Evolutionary conservation across 2,888 invertebrate species (phyloP).

Genomic region (Drosophila rellima): DNA sequence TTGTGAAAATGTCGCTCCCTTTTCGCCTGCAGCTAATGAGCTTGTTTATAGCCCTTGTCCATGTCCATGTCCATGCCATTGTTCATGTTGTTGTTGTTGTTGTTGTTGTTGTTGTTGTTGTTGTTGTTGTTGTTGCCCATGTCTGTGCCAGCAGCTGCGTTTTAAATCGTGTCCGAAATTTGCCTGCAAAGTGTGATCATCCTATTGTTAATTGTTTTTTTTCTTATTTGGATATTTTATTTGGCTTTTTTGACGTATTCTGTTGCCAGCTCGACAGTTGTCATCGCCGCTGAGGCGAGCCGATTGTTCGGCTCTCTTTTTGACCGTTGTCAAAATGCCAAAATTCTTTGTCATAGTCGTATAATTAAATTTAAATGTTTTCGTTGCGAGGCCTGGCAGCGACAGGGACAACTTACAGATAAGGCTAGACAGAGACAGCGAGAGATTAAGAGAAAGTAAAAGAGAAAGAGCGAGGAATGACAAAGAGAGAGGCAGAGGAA

Average conservation of each 20-base stretch:
- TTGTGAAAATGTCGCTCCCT: conserved; percentile 9
- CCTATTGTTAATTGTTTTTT: conserved; percentile 56
- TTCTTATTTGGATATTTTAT: neutral
- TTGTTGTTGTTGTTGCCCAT: conserved; percentile 1
- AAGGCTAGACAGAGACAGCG: neutral
- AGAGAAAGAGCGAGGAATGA: neutral
- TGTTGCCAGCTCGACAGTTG: conserved; percentile 40
- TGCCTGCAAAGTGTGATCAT: conserved; percentile 40
- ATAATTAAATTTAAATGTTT: conserved; percentile 81
- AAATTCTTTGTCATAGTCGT: conserved; percentile 79
- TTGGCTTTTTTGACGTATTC: conserved; percentile 1
- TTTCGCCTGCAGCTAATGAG: conserved; percentile 53
- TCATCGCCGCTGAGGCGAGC: conserved; percentile 14
- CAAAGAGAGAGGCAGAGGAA: neutral
- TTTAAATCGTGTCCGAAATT: conserved; percentile 17
- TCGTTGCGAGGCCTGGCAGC: conserved; percentile 51
- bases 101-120: neutral
- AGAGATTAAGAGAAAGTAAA: neutral
- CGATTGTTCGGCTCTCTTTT: neutral
- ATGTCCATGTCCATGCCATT: neutral
- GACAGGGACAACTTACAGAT: conserved; percentile 43
- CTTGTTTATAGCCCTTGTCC: conserved; percentile 47
- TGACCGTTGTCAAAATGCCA: conserved; percentile 73
- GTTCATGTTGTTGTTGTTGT: conserved; percentile 7
- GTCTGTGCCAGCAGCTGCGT: conserved; percentile 16